Conservation (phyloP, 2,113 vertebrate genomes). For the Nesoenas mayeri region DNA sequence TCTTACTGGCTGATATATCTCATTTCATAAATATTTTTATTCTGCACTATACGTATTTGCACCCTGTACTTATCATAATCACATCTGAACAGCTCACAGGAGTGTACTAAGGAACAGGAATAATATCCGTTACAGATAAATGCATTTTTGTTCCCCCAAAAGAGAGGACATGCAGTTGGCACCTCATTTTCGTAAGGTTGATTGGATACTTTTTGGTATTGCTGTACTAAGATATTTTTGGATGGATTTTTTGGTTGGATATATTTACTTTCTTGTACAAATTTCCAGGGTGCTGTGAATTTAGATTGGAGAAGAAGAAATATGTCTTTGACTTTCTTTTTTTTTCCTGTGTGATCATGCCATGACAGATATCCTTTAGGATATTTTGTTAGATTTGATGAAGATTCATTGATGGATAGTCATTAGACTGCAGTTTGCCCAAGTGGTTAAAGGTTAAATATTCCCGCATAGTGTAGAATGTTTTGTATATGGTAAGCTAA, state of each 20-base stretch:
- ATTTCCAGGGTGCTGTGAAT: neutral
- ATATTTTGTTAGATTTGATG: neutral
- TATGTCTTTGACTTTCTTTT: neutral
- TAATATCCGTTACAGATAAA: neutral
- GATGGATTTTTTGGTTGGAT: neutral
- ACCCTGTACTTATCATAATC: neutral
- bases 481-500: neutral
- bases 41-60: neutral
- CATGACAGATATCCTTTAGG: neutral
- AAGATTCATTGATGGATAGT: neutral
- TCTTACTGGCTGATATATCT: neutral
- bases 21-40: constrained; percentile 1
- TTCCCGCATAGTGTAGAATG: neutral
- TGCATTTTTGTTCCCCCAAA: neutral
- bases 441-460: neutral
- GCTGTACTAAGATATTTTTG: neutral
- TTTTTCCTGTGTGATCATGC: neutral
- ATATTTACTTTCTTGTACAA: neutral
- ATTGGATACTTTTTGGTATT: neutral
- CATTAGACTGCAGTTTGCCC: neutral
- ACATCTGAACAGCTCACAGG: neutral
- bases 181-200: neutral
- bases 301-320: neutral
- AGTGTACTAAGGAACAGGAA: neutral
- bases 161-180: neutral